These are phyloP conservation scores for Laspeyria flexula DNA, from an alignment of 2,888 invertebrate genomes.

Conservation along the genomic window DNA sequence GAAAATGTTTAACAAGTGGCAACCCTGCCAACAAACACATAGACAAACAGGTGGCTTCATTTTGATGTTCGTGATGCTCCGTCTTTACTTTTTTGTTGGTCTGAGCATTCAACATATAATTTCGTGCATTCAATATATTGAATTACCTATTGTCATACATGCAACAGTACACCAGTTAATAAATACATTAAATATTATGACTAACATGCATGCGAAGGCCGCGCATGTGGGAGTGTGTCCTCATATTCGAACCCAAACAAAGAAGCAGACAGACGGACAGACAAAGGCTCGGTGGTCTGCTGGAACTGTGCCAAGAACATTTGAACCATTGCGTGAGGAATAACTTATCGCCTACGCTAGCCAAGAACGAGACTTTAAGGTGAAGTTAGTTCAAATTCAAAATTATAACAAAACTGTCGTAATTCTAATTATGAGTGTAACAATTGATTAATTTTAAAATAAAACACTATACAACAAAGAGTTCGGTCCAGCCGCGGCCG, in stretches of 20 bases:
- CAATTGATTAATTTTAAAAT: too few relatives aligned
- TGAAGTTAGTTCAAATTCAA: too few relatives aligned
- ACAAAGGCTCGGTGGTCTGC: conserved; percentile 61
- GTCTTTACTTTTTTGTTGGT: too few relatives aligned
- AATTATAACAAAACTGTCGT: too few relatives aligned
- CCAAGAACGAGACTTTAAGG: conserved; percentile 15
- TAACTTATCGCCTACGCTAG: conserved; percentile 39
- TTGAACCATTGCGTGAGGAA: conserved; percentile 44
- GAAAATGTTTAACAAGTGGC: too few relatives aligned
- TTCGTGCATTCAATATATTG: neutral
- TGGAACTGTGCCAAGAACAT: conserved; percentile 67
- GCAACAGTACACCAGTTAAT: conserved; percentile 6
- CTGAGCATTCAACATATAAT: too few relatives aligned
- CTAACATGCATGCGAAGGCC: conserved; percentile 25
- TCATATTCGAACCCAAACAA: conserved; percentile 62
- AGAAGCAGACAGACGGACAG: conserved; percentile 67
- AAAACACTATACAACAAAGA: too few relatives aligned
- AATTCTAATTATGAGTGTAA: too few relatives aligned
- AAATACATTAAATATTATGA: conserved; percentile 33
- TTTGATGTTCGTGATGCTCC: too few relatives aligned
- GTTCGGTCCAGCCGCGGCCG: too few relatives aligned
- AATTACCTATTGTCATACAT: neutral
- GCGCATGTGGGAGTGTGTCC: conserved; percentile 38
- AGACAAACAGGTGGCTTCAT: too few relatives aligned
- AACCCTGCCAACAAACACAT: too few relatives aligned